phyloP scores from a whole-genome alignment of 2,113 vertebrate species.

The Elaphurus davidianus region DNA sequence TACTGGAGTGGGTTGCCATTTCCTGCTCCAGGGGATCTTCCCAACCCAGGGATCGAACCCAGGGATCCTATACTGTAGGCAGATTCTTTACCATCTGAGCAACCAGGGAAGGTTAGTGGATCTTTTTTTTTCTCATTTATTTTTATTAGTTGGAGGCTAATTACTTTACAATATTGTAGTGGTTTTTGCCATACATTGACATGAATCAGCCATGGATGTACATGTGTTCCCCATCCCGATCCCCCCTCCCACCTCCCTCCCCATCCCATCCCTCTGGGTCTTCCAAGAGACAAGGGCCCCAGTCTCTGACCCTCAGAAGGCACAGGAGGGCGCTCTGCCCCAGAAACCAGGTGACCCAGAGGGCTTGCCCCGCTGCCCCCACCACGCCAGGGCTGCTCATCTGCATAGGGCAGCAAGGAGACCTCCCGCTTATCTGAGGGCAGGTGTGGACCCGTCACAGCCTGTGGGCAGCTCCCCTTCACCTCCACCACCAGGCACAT shows the following conservation, averaged over 20 bases:
- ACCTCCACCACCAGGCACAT: not conserved
- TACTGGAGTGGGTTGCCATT: not conserved
- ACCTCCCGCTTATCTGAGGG: not conserved
- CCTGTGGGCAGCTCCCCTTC: not conserved
- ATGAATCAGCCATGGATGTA: no score
- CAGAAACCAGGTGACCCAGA: not conserved
- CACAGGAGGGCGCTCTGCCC: not conserved
- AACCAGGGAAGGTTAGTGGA: not conserved
- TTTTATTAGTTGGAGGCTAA: no score
- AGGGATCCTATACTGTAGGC: not conserved
- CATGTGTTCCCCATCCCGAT: no score
- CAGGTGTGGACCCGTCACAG: not conserved
- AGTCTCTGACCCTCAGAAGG: not conserved
- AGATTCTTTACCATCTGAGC: not conserved
- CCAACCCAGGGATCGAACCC: not conserved
- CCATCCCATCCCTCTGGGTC: no score
- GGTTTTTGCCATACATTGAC: no score
- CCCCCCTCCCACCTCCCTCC: no score
- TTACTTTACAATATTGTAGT: no score
- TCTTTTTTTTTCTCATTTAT: not conserved
- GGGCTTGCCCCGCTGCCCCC: not conserved
- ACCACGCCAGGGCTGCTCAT: fast-evolving
- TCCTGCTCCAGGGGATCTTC: not conserved
- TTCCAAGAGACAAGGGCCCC: not conserved
- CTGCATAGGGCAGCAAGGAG: not conserved